A percentile compares a stretch with the other conserved stretches of the same genome.
Evolutionary conservation across 2,113 vertebrate species (phyloP).

Genomic region (Ceratotherium simum): DNA sequence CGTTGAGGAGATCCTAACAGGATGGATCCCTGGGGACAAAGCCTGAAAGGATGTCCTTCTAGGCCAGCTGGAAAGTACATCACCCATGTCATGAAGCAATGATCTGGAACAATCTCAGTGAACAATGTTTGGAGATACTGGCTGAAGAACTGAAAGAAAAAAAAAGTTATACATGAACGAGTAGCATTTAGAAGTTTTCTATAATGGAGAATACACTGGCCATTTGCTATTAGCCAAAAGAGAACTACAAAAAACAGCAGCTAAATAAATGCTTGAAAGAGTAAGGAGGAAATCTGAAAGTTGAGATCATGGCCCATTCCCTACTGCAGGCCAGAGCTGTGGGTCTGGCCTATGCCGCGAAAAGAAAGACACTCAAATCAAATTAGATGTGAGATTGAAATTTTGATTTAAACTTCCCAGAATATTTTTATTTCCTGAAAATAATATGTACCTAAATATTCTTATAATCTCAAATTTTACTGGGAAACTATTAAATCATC

Average conservation of each 20-base stretch:
- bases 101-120: not conserved
- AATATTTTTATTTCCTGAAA: not conserved
- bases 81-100: not conserved
- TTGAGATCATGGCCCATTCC: not conserved
- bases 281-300: not conserved
- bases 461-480: not conserved
- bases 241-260: not conserved
- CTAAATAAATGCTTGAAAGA: not conserved
- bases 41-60: not conserved
- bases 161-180: not conserved
- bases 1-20: not conserved
- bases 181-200: not conserved
- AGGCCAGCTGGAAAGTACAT: slow-evolving; percentile 16
- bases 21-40: not conserved
- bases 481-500: not conserved
- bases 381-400: not conserved
- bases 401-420: not conserved
- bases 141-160: not conserved
- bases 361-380: not conserved
- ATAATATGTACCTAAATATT: not conserved
- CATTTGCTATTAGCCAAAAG: not conserved
- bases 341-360: not conserved
- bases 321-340: not conserved
- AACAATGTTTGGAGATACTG: not conserved
- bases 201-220: not conserved